Base-by-base conservation (phyloP, 2,797 vertebrate species). In the Danionella dracula region DNA sequence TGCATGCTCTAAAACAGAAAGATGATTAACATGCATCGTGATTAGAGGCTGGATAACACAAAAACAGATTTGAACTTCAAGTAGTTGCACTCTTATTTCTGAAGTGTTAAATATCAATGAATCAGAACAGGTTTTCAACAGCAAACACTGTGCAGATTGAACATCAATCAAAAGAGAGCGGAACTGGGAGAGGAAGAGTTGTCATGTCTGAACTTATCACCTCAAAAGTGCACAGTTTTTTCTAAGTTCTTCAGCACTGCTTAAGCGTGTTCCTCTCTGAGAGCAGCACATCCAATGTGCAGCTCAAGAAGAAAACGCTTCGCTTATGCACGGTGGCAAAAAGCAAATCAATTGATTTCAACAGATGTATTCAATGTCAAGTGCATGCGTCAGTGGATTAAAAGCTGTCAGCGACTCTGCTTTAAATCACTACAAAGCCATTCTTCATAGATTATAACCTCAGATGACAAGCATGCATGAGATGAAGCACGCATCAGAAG, bases 301-400 rank as follows among this genome's bases (percentile, higher is more conserved):
- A 46, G 56, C 38, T 64, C 15, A 16, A 44, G 67, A 59, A 58
- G 53, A 11, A 32, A 32, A 63, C 6, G 23, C 23, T 27, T 27
- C 6, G 23, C 23, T 27, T 27, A 6, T 27, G 6, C 23, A 27
- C 6, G 23, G 23, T 27, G 23, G 23, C 3, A 27, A 27, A 27
- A 27, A 6, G 23, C 23, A 27, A 27, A 27, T 27, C 23, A 27
- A 27, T 27, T 27, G 23, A 27, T 3, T 27, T 27, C 3, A 27
- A 68, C 59, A 65, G 44, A 68, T 76, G 50, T 71, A 65, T 64
- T 71, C 19, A 38, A 61, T 15, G 50, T 57, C 37, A 51, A 27
- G 6, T n/a, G n/a, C n/a, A n/a, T n/a, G n/a, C n/a, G n/a, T n/a
- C n/a, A n/a, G n/a, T n/a, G n/a, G n/a, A n/a, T n/a, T n/a, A 6